Percentiles rank a stretch among this genome's conserved stretches.
Conservation (phyloP, 1,140 invertebrate species). For the Zaprionus africanus region DNA sequence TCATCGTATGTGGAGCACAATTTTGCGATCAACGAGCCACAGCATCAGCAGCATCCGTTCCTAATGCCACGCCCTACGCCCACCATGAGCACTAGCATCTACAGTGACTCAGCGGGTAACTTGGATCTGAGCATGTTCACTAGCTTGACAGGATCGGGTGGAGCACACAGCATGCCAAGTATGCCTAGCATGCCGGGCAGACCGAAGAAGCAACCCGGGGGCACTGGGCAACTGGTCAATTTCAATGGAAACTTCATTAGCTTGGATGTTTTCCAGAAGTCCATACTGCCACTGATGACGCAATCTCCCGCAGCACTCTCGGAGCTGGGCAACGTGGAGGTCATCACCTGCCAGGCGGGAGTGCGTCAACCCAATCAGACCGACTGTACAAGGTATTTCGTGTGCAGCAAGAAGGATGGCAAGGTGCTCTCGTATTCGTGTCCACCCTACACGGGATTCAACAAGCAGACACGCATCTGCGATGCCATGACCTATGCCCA, state of each 20-base stretch:
- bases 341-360: conserved; percentile 84
- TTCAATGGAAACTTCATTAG: conserved; percentile 82
- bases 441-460: conserved; percentile 85
- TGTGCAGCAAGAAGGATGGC: conserved; percentile 84
- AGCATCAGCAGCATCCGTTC: conserved; percentile 36
- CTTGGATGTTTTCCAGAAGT: conserved; percentile 75
- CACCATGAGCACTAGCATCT: conserved; percentile 63
- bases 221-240: conserved; percentile 64
- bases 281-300: conserved; percentile 73
- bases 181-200: conserved; percentile 28
- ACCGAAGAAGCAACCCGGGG: conserved; percentile 27
- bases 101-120: conserved; percentile 62
- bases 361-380: conserved; percentile 85
- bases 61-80: conserved; percentile 53
- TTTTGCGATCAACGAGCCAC: conserved; percentile 31
- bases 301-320: conserved; percentile 36
- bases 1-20: conserved; percentile 67
- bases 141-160: background rate
- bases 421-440: conserved; percentile 85
- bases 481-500: conserved; percentile 81
- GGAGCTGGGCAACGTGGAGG: conserved; percentile 74
- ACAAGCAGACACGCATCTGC: conserved; percentile 84
- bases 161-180: background rate
- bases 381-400: conserved; percentile 85
- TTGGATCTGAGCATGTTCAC: conserved; percentile 65